phyloP scores from a whole-genome alignment of 2,888 invertebrate genomes.

The Calameuta pallipes region DNA sequence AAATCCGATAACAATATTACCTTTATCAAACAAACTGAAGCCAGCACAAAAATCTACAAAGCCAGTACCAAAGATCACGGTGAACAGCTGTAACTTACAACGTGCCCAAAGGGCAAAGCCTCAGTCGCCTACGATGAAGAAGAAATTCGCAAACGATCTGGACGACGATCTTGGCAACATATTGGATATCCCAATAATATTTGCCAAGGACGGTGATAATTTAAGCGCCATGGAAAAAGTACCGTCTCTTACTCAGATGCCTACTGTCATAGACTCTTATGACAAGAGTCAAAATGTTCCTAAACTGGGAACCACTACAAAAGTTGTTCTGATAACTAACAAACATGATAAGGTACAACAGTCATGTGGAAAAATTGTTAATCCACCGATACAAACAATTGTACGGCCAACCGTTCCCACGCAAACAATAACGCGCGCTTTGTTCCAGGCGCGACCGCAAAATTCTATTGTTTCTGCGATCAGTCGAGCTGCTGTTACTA shows the following conservation, averaged over 20 bases:
- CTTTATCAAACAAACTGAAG: conserved; percentile 44
- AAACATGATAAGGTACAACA: conserved; percentile 52
- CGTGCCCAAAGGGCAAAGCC: conserved; percentile 25
- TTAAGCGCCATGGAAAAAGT: conserved; percentile 49
- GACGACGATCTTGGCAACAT: conserved; percentile 68
- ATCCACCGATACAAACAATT: conserved; percentile 33
- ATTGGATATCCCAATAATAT: conserved; percentile 75
- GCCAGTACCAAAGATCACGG: conserved; percentile 53
- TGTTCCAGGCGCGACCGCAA: conserved; percentile 28
- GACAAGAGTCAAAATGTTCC: conserved; percentile 17
- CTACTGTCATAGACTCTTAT: conserved; percentile 27
- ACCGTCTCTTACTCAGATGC: conserved; percentile 34
- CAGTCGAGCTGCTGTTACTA: conserved; percentile 28
- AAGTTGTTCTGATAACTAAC: conserved; percentile 58
- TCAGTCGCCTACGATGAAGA: conserved; percentile 25
- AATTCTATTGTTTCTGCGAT: conserved; percentile 37
- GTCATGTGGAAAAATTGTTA: conserved; percentile 29
- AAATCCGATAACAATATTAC: conserved; percentile 42
- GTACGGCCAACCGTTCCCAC: conserved; percentile 22
- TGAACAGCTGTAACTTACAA: conserved; percentile 36
- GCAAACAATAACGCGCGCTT: conserved; percentile 29
- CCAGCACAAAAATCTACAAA: conserved; percentile 40
- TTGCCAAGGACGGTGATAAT: conserved; percentile 72
- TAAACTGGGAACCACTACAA: conserved; percentile 46
- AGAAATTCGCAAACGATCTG: conserved; percentile 35